Conservation (phyloP, 2,113 vertebrate genomes). For the Rhadina sibilatrix region DNA sequence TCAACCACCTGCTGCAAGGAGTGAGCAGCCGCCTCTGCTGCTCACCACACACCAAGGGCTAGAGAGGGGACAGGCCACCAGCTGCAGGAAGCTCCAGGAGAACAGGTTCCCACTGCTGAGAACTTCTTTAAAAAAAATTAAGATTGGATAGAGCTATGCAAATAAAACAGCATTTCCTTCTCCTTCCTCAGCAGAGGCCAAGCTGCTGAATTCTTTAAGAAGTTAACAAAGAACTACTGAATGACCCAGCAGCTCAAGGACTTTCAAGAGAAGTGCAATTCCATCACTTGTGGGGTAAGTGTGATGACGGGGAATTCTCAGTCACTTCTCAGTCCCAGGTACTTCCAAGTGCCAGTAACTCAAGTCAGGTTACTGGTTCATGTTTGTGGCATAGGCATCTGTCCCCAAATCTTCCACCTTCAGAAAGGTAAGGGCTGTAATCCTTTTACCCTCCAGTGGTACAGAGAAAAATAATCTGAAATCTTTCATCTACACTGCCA, state of each 20-base stretch:
- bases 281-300: neutral
- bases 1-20: neutral
- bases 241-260: neutral
- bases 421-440: neutral
- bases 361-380: neutral
- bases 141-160: neutral
- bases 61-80: neutral
- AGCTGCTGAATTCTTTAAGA: neutral
- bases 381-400: neutral
- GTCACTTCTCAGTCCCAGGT: neutral
- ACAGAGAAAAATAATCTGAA: neutral
- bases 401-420: neutral
- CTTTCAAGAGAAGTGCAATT: neutral
- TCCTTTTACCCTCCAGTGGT: neutral
- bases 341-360: neutral
- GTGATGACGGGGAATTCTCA: neutral
- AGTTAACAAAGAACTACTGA: neutral
- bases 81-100: neutral
- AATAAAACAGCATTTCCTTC: neutral
- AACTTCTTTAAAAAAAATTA: slow-evolving; percentile 13
- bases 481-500: neutral
- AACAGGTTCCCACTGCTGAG: neutral
- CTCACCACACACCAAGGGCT: neutral
- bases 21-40: neutral
- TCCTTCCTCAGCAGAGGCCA: neutral